Percentiles rank a stretch among this genome's conserved stretches.
Evolutionary conservation across 2,797 vertebrate species (phyloP).

Genomic region (Enteromius paludinosus): DNA sequence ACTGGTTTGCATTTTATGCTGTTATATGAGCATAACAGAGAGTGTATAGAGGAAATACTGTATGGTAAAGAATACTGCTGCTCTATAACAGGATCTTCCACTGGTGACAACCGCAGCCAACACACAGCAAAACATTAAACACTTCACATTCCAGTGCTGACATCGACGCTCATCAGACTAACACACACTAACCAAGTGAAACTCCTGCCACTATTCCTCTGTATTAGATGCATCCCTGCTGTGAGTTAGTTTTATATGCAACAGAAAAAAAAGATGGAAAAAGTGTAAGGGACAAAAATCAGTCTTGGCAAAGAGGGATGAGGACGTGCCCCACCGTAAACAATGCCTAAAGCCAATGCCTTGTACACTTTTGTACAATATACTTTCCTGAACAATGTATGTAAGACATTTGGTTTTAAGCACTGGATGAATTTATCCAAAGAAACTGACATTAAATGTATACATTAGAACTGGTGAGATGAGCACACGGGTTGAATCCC

Average conservation of each 20-base stretch:
- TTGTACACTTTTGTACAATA: too few relatives aligned
- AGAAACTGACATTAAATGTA: neutral
- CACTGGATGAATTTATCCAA: neutral
- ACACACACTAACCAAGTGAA: constrained; percentile 24
- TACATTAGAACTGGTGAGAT: neutral
- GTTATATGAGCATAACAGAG: constrained; percentile 1
- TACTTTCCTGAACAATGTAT: neutral
- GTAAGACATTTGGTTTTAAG: neutral
- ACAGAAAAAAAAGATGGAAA: constrained; percentile 1
- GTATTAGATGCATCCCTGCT: constrained; percentile 5
- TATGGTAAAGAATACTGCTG: neutral
- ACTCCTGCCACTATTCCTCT: constrained; percentile 15
- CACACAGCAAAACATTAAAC: constrained; percentile 26
- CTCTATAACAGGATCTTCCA: constrained; percentile 28
- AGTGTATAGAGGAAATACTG: neutral
- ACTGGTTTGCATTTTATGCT: constrained; percentile 8
- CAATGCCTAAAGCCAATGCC: too few relatives aligned
- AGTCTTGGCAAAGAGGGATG: neutral
- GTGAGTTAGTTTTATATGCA: neutral
- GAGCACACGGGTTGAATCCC: neutral
- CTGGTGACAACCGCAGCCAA: constrained; percentile 12
- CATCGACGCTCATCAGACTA: constrained; percentile 13
- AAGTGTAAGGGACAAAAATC: constrained; percentile 10
- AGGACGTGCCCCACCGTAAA: neutral
- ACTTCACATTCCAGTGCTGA: constrained; percentile 23